Evolutionary conservation across 2,113 vertebrate species (phyloP).

Genomic region (Alethe diademata): DNA sequence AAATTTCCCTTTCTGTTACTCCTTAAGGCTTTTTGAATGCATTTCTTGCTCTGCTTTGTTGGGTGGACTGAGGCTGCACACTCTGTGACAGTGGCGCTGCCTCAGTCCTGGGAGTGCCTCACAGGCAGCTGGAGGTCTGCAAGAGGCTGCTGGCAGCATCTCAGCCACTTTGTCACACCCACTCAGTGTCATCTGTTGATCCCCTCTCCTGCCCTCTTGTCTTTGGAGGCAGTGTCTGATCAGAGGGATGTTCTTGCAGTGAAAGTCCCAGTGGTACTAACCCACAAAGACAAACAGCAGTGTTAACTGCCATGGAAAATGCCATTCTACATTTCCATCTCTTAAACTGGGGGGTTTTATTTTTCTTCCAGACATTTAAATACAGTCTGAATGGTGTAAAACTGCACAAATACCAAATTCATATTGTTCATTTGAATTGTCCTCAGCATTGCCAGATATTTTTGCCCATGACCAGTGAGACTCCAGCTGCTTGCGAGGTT

Average conservation of each 20-base stretch:
- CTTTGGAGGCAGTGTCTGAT: not conserved
- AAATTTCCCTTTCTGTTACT: not conserved
- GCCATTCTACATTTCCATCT: not conserved
- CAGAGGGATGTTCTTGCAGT: not conserved
- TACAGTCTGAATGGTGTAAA: not conserved
- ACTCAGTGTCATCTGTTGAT: not conserved
- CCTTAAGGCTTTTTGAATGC: not conserved
- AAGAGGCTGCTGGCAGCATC: conserved; percentile 13
- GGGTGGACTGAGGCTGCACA: not conserved
- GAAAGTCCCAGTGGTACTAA: not conserved
- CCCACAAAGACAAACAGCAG: not conserved
- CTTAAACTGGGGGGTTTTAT: not conserved
- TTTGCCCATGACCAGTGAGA: not conserved
- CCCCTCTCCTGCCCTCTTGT: not conserved
- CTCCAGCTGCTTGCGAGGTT: conserved; percentile 22
- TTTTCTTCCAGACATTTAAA: not conserved
- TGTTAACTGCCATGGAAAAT: not conserved
- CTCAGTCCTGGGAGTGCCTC: not conserved
- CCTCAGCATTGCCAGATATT: not conserved
- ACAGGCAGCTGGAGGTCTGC: conserved; percentile 5
- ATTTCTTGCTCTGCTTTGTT: not conserved
- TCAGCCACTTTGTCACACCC: not conserved
- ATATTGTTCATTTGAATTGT: not conserved
- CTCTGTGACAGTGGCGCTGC: not conserved
- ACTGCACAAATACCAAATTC: not conserved